phyloP scores from a whole-genome alignment of 1,140 invertebrate species.

The Dufourea novaeangliae region DNA sequence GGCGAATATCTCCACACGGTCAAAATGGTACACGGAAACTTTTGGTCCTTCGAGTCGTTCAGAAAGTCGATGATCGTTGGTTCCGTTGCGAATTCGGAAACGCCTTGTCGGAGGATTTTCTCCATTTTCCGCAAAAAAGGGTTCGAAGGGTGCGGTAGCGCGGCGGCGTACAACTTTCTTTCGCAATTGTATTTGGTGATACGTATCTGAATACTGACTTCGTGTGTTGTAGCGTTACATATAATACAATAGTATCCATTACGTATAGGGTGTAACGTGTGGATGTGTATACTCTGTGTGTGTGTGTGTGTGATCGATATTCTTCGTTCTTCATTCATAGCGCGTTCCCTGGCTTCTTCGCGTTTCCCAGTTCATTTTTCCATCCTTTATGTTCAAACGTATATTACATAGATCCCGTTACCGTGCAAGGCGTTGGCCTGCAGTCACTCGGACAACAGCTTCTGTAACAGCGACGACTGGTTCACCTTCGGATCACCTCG shows the following conservation, averaged over 20 bases:
- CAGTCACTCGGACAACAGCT: conserved; percentile 89
- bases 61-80: not conserved
- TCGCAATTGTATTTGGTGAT: conserved; percentile 80
- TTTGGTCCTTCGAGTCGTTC: conserved; percentile 60
- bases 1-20: conserved; percentile 32
- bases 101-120: not conserved
- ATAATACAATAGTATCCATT: conserved; percentile 80
- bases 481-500: conserved; percentile 86
- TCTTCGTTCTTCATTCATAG: conserved; percentile 9
- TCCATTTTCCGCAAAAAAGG: not conserved
- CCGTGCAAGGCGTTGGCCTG: conserved; percentile 71
- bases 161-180: conserved; percentile 30
- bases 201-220: conserved; percentile 79
- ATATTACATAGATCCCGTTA: conserved; percentile 79
- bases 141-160: not conserved
- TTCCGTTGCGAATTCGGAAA: not conserved
- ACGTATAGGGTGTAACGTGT: conserved; percentile 70
- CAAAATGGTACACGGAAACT: conserved; percentile 51
- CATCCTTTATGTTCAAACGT: conserved; percentile 67
- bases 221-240: conserved; percentile 74
- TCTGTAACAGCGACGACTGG: conserved; percentile 88
- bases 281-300: conserved; percentile 6
- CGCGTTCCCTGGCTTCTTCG: conserved; percentile 1
- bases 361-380: not conserved
- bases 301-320: conserved; percentile 12